Base-by-base conservation (phyloP, 2,113 vertebrate genomes). In the Ptychochromis oligacanthus region DNA sequence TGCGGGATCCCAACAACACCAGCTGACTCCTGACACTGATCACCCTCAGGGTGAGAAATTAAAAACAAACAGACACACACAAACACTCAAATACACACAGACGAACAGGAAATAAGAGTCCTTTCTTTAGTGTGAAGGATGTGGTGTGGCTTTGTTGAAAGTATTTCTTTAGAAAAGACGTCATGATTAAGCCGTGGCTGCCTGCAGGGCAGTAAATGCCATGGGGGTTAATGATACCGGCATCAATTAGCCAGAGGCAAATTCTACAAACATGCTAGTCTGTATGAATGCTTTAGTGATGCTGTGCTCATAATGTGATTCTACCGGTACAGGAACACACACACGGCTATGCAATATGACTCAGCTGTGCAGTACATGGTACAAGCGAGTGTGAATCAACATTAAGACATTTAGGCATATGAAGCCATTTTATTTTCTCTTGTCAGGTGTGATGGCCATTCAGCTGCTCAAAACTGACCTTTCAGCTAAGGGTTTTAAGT, bases 21-120 rank as follows among this genome's bases (percentile, higher is more conserved):
- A 93, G 91, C 93, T 93, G 93, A 94, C 93, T 92, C 8, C 79
- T 76, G 85, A 81, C 82, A 87, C 79, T 17, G 65, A 82, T 28
- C 2, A 15, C 75, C 91, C 88, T 76, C 70, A 24, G 72, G 91
- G 87, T 26, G 87, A 3, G 38, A 52, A 57, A 75, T 31, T 64
- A 49, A 59, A 60, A 57, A 84, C 62, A 81, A 56, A 81, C 58
- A 77, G 15, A 70, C 36, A 46, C 28, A 82, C 55, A 80, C 59
- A 70, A 22, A 79, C 61, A 54, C 59, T 77, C 64, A 75, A 62
- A 77, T 26, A 46, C 77, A 56, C 61, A 28, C 58, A 59, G 10
- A 31, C 36, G 65, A 70, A 67, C 26, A 56, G 61, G 65, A 28
- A 91, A 93, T 83, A 89, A 91, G 26, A 77, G 77, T 31, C 79